Conservation (phyloP, 2,797 vertebrate species). For the Zalophus californianus region DNA sequence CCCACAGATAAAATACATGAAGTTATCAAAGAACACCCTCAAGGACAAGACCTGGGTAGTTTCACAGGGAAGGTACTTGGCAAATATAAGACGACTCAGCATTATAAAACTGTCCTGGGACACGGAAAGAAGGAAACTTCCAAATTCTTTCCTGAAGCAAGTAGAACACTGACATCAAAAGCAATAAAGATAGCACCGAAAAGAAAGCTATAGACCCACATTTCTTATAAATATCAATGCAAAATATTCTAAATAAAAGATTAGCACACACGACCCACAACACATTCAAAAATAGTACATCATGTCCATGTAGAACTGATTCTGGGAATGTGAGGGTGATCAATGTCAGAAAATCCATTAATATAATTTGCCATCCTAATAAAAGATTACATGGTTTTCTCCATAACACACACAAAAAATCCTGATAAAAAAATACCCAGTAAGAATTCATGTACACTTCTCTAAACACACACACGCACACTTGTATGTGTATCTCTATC, state of each 20-base stretch:
- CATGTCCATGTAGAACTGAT: neutral
- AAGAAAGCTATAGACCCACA: neutral
- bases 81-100: neutral
- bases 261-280: neutral
- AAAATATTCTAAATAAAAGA: neutral
- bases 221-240: neutral
- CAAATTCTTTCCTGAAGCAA: neutral
- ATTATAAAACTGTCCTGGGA: neutral
- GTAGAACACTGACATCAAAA: neutral
- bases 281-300: neutral
- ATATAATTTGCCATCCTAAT: neutral
- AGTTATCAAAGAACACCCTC: neutral
- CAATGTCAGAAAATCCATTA: neutral
- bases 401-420: neutral
- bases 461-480: neutral
- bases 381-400: neutral
- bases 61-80: neutral
- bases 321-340: neutral
- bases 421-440: neutral
- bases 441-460: neutral
- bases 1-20: neutral
- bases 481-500: accelerated
- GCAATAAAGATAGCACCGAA: neutral
- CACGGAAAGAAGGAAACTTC: neutral
- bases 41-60: neutral